These are phyloP conservation scores for Holothuria scabra DNA, from an alignment of 53 echinoderm and acorn worm genomes.

Conservation along the genomic window DNA sequence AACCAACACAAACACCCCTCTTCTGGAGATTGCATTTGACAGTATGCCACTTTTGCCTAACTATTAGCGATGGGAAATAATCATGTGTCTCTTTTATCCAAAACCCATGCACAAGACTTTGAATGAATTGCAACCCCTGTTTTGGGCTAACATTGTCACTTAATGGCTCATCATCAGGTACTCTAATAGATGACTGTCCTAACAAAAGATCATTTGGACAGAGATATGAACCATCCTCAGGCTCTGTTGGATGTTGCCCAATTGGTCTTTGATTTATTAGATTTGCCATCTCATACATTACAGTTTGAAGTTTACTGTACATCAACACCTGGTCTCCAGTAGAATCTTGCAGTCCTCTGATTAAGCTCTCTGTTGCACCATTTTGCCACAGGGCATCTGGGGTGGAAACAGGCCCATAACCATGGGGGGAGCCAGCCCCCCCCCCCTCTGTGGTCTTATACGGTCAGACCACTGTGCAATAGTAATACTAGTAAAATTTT, in stretches of 20 bases:
- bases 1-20: slow-evolving; percentile 44
- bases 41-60: slow-evolving; percentile 59
- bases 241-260: slow-evolving; percentile 48
- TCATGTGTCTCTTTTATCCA: slow-evolving; percentile 59
- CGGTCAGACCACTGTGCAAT: no score
- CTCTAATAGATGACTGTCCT: slow-evolving; percentile 31
- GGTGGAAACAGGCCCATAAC: no score
- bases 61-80: slow-evolving; percentile 60
- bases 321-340: slow-evolving; percentile 49
- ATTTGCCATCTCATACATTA: slow-evolving; percentile 52
- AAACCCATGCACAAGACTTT: slow-evolving; percentile 53
- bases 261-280: slow-evolving; percentile 57
- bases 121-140: slow-evolving; percentile 49
- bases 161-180: slow-evolving; percentile 39
- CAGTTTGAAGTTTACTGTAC: slow-evolving; percentile 51
- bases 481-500: no score
- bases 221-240: slow-evolving; percentile 52
- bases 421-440: no score
- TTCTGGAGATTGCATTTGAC: slow-evolving; percentile 41
- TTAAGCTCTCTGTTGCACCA: slow-evolving; percentile 60
- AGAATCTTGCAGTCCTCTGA: slow-evolving; percentile 40
- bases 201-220: slow-evolving; percentile 37
- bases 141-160: slow-evolving; percentile 46
- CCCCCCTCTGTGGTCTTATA: no score
- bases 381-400: slow-evolving; percentile 64